phyloP scores from a whole-genome alignment of 2,888 invertebrate genomes.

The Volucella zonaria region DNA sequence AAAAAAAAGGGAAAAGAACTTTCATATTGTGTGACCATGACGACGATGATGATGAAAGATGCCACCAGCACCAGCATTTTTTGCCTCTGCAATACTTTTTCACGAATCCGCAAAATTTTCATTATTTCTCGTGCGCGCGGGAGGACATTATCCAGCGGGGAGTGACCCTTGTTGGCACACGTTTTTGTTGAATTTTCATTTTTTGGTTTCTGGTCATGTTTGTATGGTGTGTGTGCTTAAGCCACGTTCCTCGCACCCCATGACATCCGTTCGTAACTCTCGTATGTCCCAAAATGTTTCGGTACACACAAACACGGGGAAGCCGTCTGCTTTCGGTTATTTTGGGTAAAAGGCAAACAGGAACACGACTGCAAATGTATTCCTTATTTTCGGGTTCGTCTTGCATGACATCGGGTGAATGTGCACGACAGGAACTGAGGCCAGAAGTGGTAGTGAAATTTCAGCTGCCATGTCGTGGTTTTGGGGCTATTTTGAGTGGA shows the following conservation, averaged over 20 bases:
- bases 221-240: constrained; percentile 46
- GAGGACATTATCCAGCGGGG: constrained; percentile 15
- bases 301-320: constrained; percentile 22
- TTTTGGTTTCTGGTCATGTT: constrained; percentile 60
- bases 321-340: constrained; percentile 15
- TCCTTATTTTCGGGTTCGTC: constrained; percentile 46
- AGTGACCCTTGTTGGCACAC: constrained; percentile 60
- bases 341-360: constrained; percentile 41
- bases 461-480: constrained; percentile 56
- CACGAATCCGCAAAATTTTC: constrained; percentile 48
- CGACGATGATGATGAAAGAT: constrained; percentile 44
- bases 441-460: constrained; percentile 38
- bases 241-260: constrained; percentile 70
- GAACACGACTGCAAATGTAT: constrained; percentile 26
- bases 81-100: constrained; percentile 30
- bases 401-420: constrained; percentile 63
- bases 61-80: constrained; percentile 11
- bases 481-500: constrained; percentile 48
- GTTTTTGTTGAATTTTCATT: constrained; percentile 33
- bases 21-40: constrained; percentile 47
- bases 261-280: constrained; percentile 1
- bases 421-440: neutral
- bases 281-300: constrained; percentile 45
- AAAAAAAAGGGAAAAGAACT: neutral
- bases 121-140: constrained; percentile 8